Evolutionary conservation across 2,888 invertebrate species (phyloP), one percentile per base, ranked within the genome.

Genomic region (Baronia brevicornis): DNA sequence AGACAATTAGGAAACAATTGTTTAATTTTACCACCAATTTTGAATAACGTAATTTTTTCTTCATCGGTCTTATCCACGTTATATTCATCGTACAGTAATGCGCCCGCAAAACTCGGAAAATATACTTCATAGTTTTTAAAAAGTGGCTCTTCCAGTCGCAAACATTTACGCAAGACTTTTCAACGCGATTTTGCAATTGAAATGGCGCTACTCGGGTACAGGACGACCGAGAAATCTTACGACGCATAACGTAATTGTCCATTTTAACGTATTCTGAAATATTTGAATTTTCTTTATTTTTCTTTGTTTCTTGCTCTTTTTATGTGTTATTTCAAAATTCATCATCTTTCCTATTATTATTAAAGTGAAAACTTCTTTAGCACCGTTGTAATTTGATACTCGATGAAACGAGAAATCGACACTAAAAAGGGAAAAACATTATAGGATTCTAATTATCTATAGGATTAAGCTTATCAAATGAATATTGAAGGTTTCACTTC

Each of bases 131-230:
- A 51, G 44, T 55, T 59, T 63, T 58, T 59, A 42, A 46, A 57
- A 61, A 59, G 51, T 47, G 48, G 48, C 47, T 46, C 43, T 41
- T 44, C 37, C 46, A 51, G 48, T 50, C 45, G 47, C 60, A 52
- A 64, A 52, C 51, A 54, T 65, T 63, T 55, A 52, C 50, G 49
- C 40, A 58, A 54, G 47, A 58, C 43, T 54, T 58, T 58, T 48
- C 53, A 54, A 48, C 41, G 36, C 40, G 46, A 49, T 52, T 53
- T 57, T 51, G 51, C 51, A 58, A 46, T 48, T 45, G 39, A 46
- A 48, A 47, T 41, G 33, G 33, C 33, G 39, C 24, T 30, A 41
- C 30, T 30, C 34, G 20, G 24, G 18, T 19, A 27, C 36, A 27
- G 36, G 27, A 17, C 27, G 31, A 14, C 31, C 22, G 31, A 27